Percentiles rank a stretch among this genome's conserved stretches.
Conservation (phyloP, 2,797 vertebrate genomes). For the Huso huso region DNA sequence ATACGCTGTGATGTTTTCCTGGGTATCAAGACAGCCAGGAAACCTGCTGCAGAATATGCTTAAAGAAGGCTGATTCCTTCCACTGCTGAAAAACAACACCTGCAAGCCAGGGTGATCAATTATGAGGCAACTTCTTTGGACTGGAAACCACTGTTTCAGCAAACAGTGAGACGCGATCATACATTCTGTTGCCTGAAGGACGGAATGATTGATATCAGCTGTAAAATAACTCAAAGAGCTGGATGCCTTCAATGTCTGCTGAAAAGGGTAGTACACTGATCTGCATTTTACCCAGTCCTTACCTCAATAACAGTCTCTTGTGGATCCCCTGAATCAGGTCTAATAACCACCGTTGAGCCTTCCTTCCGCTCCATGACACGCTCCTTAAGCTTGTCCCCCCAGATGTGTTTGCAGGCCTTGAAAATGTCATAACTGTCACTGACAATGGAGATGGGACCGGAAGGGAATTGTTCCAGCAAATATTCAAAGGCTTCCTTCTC, state of each 20-base stretch:
- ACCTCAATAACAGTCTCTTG: constrained; percentile 63
- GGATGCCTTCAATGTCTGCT: neutral
- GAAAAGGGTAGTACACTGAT: neutral
- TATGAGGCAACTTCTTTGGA: neutral
- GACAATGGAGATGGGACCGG: constrained; percentile 57
- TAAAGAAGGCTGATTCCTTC: neutral
- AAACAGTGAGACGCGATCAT: neutral
- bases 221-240: neutral
- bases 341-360: constrained; percentile 58
- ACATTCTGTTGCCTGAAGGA: neutral
- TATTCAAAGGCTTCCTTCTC: constrained; percentile 62
- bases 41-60: no score
- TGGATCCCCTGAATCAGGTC: constrained; percentile 64
- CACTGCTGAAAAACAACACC: constrained; percentile 1
- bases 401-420: constrained; percentile 65
- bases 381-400: constrained; percentile 65
- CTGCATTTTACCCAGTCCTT: neutral
- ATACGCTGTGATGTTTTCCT: no score
- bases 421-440: constrained; percentile 74
- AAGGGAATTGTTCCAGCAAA: constrained; percentile 57
- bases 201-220: neutral
- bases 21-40: no score
- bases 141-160: neutral
- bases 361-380: constrained; percentile 59
- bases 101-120: neutral